Evolutionary conservation across 2,113 vertebrate species (phyloP), one percentile per base, ranked within the genome.

Genomic region (Cinclus cinclus): DNA sequence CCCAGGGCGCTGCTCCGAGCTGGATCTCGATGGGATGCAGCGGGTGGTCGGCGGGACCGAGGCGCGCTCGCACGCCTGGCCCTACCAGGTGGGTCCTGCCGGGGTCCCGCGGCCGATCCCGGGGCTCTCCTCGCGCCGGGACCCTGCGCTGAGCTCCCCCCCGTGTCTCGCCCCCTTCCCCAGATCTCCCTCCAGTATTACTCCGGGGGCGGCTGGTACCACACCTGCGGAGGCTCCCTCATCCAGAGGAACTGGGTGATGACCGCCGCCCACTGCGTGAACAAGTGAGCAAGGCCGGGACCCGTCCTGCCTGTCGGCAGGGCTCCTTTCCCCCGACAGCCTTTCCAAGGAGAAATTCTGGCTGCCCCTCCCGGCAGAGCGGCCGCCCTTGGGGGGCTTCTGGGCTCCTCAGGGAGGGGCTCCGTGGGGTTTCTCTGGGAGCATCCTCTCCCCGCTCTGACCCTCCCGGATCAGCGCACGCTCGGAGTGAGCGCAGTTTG

Each of bases 221-320:
- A 99, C 97, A 99, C 98, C 23, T 99, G 99, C 22, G 98, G 99
- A 17, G 99, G 99, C 70, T 98, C 98, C 85, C 98, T 99, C 96
- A 96, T 99, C 79, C 74, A 3, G 33, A 94, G 11, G 15, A 97
- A 98, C 95, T 99, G 99, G 98, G 99, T 99, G 44, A 94, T 99
- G 98, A 99, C 98, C 0, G 99, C 99, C 13, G 99, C 99, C 95
- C 99, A 99, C 89, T 99, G 99, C 27, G 98, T 98, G 13, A 97
- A 97, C 74, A 80, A 24, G 98, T 98, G 76, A 94, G 95, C 3
- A 4, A 19, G 0, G 0, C 14, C 27, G 31, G 16, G 3, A 4
- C 49, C 33, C n/a, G 69, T 74, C 14, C n/a, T 22, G 10, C 52
- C 67, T 10, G 30, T 3, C 1, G 15, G 3, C 11, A 46, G 17